These are phyloP conservation scores for Romanogobio albipinnatus DNA, from an alignment of 2,113 vertebrate genomes.

Conservation along the genomic window DNA sequence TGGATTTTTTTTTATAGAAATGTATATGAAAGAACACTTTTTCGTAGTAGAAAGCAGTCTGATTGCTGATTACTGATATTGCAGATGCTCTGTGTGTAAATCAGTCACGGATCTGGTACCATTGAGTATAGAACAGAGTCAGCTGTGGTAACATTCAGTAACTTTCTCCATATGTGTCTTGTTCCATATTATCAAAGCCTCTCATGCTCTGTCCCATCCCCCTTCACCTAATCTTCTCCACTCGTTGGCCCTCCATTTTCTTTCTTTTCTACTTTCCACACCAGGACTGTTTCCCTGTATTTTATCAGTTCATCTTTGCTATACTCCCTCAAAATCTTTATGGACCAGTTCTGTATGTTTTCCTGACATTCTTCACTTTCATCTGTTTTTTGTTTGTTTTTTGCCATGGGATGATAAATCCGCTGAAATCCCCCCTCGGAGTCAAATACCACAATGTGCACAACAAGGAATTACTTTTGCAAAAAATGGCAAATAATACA, in stretches of 20 bases:
- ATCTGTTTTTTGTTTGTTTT: not conserved
- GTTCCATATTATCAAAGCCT: slow-evolving; percentile 29
- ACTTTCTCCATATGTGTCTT: slow-evolving; percentile 19
- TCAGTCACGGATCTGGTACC: slow-evolving; percentile 23
- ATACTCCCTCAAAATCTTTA: slow-evolving; percentile 46
- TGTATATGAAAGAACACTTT: not conserved
- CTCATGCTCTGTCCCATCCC: slow-evolving; percentile 14
- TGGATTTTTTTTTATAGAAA: not conserved
- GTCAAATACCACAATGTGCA: not conserved
- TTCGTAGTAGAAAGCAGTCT: not conserved
- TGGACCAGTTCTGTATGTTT: slow-evolving; percentile 47
- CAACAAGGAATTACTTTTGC: not conserved
- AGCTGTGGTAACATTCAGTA: not conserved
- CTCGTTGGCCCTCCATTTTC: slow-evolving; percentile 43
- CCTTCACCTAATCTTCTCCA: slow-evolving; percentile 43
- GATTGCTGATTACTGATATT: not conserved
- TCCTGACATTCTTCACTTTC: slow-evolving; percentile 58
- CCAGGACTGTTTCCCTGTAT: slow-evolving; percentile 17
- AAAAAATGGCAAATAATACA: slow-evolving; percentile 8
- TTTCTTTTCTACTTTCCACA: slow-evolving; percentile 13
- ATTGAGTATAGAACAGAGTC: not conserved
- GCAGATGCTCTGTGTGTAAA: slow-evolving; percentile 23
- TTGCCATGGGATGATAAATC: slow-evolving; percentile 57
- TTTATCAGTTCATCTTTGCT: slow-evolving; percentile 30
- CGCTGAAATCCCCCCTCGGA: slow-evolving; percentile 37